These are phyloP conservation scores for Pachliopta kotzebuea DNA, from an alignment of 2,888 invertebrate genomes.

Conservation along the genomic window DNA sequence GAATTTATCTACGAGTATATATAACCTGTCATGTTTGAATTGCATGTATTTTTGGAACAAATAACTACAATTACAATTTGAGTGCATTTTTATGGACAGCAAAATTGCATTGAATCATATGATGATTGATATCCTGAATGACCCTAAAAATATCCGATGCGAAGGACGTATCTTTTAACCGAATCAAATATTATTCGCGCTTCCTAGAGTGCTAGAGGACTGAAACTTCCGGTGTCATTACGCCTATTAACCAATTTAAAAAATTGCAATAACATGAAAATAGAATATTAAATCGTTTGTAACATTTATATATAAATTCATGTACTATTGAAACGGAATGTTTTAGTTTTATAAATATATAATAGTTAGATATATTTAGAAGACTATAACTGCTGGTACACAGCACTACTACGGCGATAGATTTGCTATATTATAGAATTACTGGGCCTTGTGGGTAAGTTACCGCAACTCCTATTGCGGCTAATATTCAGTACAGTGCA, in stretches of 20 bases:
- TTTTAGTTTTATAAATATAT: too few relatives aligned
- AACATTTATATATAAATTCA: constrained; percentile 13
- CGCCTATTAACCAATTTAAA: constrained; percentile 30
- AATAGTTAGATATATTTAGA: too few relatives aligned
- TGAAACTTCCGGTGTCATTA: constrained; percentile 33
- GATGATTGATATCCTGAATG: constrained; percentile 18
- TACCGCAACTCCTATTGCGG: too few relatives aligned
- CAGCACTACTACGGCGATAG: too few relatives aligned
- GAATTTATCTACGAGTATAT: too few relatives aligned
- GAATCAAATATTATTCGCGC: constrained; percentile 35
- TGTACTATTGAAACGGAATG: background rate
- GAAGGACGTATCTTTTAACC: constrained; percentile 41
- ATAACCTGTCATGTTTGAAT: too few relatives aligned
- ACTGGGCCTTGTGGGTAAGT: too few relatives aligned
- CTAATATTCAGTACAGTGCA: too few relatives aligned
- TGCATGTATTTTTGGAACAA: constrained; percentile 4
- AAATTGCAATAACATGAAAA: constrained; percentile 11
- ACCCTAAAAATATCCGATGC: constrained; percentile 13
- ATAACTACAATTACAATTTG: background rate
- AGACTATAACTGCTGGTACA: too few relatives aligned
- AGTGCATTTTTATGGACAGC: constrained; percentile 8
- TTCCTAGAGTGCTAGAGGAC: constrained; percentile 28
- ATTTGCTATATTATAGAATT: too few relatives aligned
- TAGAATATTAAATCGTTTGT: constrained; percentile 5
- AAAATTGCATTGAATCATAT: constrained; percentile 22